Conservation (phyloP, 1,140 invertebrate species). For the Papilio aristodemus region DNA sequence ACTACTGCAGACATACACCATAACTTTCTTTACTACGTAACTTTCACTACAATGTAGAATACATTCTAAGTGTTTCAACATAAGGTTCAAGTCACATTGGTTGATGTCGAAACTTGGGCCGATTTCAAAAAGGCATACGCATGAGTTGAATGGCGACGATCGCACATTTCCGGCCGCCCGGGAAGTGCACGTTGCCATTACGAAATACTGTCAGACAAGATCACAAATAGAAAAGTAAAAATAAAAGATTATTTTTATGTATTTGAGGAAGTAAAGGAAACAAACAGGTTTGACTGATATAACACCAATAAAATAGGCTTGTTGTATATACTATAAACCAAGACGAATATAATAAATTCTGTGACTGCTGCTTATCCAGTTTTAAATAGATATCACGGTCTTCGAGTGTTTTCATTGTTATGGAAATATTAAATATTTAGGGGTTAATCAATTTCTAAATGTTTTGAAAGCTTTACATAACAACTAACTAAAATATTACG, state of each 20-base stretch:
- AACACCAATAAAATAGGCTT: no score
- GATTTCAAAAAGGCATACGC: constrained; percentile 39
- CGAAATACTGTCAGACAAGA: constrained; percentile 38
- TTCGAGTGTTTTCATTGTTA: no score
- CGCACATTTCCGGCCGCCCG: constrained; percentile 48
- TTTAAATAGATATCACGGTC: no score
- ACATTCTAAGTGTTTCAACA: background rate
- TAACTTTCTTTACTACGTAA: constrained; percentile 40
- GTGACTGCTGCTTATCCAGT: no score
- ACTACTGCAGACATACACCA: constrained; percentile 25
- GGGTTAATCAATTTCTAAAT: no score
- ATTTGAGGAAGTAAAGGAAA: background rate
- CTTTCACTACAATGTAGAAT: constrained; percentile 34
- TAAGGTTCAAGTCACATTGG: constrained; percentile 23
- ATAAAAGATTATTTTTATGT: constrained; percentile 8
- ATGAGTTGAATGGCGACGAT: constrained; percentile 52
- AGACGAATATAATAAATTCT: no score
- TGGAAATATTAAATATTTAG: no score
- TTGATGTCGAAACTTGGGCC: constrained; percentile 32
- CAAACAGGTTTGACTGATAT: background rate
- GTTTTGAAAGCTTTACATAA: no score
- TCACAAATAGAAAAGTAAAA: constrained; percentile 32
- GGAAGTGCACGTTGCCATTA: constrained; percentile 46
- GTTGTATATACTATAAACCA: no score
- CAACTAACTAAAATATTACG: no score